Evolutionary conservation across 2,888 invertebrate species (phyloP), one percentile per base, ranked within the genome.

Genomic region (Eledona agricola): DNA sequence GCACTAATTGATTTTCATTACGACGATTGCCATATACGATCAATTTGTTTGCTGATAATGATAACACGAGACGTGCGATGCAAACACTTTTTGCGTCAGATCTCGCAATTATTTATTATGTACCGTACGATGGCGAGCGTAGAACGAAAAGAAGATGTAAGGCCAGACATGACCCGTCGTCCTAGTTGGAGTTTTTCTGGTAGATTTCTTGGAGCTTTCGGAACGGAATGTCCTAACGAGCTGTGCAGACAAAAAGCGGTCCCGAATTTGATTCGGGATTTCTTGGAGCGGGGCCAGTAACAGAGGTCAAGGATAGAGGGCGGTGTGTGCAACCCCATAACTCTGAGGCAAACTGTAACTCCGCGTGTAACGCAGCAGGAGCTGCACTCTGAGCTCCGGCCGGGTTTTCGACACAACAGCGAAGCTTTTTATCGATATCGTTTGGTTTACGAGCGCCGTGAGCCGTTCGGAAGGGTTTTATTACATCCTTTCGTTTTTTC

Each of bases 291-390:
- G 20, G 19, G 29, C 20, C 42, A 20, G 22, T 29, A 31, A 28
- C 42, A 28, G 49, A 50, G 49, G 49, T 50, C 49, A 50, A 50
- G 49, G 49, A 50, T 50, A 50, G 23, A 40, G 49, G 47, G 47
- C 38, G 40, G 49, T 17, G 16, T 26, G 20, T 50, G 38, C 49
- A 50, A 50, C 49, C 49, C 49, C 40, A 50, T 50, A 50, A 40
- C 13, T 50, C 17, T 40, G 17, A 13, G 15, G 40, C 32, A 20
- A 50, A 50, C 40, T 40, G 49, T 50, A 50, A 50, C 49, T 40
- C 32, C 6, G 34, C 32, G 40, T 40, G 49, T 50, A 50, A 50
- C 49, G 49, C 49, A 50, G 49, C 49, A 50, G 49, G 49, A 50
- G 49, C 22, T 47, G 29, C 34, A 28, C 28, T 38, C 25, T 35